Evolutionary conservation across 2,113 vertebrate species (phyloP).

Genomic region (Tetrax tetrax): DNA sequence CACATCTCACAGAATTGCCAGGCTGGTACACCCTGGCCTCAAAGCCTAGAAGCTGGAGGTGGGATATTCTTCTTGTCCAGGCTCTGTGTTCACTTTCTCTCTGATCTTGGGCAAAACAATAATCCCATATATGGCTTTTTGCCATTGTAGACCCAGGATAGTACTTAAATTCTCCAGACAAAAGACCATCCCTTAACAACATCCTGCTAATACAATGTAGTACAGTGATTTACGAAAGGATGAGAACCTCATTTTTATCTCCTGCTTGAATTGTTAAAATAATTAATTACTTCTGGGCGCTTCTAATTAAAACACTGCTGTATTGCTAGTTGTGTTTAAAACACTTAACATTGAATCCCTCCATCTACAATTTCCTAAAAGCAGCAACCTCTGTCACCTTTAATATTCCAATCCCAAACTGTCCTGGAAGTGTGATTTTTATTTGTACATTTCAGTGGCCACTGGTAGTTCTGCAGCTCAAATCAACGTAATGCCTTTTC

Average conservation of each 20-base stretch:
- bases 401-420: not conserved
- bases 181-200: not conserved
- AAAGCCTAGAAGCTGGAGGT: not conserved
- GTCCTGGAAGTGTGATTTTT: not conserved
- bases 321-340: not conserved
- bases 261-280: not conserved
- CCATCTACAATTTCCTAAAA: not conserved
- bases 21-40: not conserved
- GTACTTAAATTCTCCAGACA: not conserved
- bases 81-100: not conserved
- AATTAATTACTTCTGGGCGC: not conserved
- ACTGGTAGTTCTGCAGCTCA: constrained; percentile 4
- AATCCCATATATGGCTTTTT: not conserved
- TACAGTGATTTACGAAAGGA: not conserved
- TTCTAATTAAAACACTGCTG: constrained; percentile 21
- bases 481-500: not conserved
- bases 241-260: not conserved
- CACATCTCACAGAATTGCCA: not conserved
- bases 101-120: not conserved
- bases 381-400: not conserved
- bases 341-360: not conserved
- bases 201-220: not conserved
- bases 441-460: not conserved
- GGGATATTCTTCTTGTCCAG: not conserved
- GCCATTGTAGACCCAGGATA: not conserved